A percentile compares a stretch with the other conserved stretches of the same genome.
phyloP scores from a whole-genome alignment of 2,888 invertebrate genomes.

The Microctonus aethiopoides region DNA sequence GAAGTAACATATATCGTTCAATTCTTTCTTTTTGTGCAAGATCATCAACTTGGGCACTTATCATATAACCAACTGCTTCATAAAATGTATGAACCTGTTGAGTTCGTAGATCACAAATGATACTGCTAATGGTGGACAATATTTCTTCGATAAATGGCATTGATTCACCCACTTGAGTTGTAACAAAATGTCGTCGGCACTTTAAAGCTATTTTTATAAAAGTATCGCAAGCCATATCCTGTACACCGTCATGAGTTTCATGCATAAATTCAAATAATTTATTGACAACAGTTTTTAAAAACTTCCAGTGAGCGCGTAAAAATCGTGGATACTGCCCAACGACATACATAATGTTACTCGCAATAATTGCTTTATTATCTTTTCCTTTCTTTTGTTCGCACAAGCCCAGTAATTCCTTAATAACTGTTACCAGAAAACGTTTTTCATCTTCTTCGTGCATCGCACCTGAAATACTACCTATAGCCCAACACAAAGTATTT shows the following conservation, averaged over 20 bases:
- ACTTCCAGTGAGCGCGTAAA: conserved; percentile 99
- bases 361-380: conserved; percentile 99
- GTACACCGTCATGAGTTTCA: conserved; percentile 99
- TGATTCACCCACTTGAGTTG: conserved; percentile 93
- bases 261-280: conserved; percentile 99
- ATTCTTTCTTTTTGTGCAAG: conserved; percentile 93
- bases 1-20: conserved; percentile 96
- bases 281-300: conserved; percentile 99
- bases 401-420: conserved; percentile 95
- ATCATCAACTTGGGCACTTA: conserved; percentile 93
- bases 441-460: conserved; percentile 99
- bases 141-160: conserved; percentile 99
- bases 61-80: conserved; percentile 99
- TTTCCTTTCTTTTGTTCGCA: conserved; percentile 99
- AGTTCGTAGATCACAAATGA: conserved; percentile 98
- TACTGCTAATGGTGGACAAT: conserved; percentile 92
- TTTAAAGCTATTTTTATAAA: conserved; percentile 99
- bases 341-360: conserved; percentile 99
- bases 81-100: conserved; percentile 96
- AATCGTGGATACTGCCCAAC: conserved; percentile 99
- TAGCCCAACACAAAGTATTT: conserved; percentile 99
- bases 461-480: conserved; percentile 98
- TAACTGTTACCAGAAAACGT: conserved; percentile 97
- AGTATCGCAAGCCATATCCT: conserved; percentile 99
- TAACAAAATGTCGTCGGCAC: conserved; percentile 97